phyloP scores from a whole-genome alignment of 2,888 invertebrate species.

The Lasioglossum marginatum region DNA sequence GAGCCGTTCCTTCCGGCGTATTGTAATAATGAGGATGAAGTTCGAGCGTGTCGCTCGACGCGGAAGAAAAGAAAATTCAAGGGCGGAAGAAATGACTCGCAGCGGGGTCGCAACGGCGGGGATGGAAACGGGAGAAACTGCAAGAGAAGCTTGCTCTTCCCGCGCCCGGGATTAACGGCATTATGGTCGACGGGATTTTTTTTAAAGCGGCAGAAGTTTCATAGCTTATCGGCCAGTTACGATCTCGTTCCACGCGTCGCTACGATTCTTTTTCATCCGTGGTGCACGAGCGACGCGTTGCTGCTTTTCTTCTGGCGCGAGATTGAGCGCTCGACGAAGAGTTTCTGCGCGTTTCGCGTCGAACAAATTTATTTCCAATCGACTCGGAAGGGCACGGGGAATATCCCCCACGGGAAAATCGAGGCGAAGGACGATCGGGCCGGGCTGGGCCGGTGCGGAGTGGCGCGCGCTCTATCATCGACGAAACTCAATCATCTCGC shows the following conservation, averaged over 20 bases:
- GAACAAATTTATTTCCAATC: conserved; percentile 21
- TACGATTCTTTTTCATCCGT: conserved; percentile 44
- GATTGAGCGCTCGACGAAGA: not conserved
- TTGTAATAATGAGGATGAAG: conserved; percentile 64
- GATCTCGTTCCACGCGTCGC: conserved; percentile 56
- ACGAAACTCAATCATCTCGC: conserved; percentile 51
- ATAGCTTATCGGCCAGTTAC: conserved; percentile 65
- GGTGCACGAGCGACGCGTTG: not conserved
- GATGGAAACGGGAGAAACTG: conserved; percentile 48
- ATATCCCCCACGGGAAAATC: conserved; percentile 17
- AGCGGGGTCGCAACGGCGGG: not conserved
- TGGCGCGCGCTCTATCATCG: conserved; percentile 27
- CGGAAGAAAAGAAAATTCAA: conserved; percentile 57
- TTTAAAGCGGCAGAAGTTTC: conserved; percentile 48
- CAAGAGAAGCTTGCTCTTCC: conserved; percentile 33
- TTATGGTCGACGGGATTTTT: conserved; percentile 55
- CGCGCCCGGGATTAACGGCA: conserved; percentile 64
- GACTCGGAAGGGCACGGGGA: not conserved
- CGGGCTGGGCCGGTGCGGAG: not conserved
- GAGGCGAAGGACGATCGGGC: conserved; percentile 1
- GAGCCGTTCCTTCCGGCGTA: conserved; percentile 59
- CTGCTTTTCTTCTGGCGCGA: not conserved
- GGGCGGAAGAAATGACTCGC: conserved; percentile 6
- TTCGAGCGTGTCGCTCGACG: conserved; percentile 60
- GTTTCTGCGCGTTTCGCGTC: not conserved